A percentile compares a stretch with the other conserved stretches of the same genome.
These are phyloP conservation scores for Sphenopsis melanotis DNA, from an alignment of 2,797 vertebrate genomes.

Conservation along the genomic window DNA sequence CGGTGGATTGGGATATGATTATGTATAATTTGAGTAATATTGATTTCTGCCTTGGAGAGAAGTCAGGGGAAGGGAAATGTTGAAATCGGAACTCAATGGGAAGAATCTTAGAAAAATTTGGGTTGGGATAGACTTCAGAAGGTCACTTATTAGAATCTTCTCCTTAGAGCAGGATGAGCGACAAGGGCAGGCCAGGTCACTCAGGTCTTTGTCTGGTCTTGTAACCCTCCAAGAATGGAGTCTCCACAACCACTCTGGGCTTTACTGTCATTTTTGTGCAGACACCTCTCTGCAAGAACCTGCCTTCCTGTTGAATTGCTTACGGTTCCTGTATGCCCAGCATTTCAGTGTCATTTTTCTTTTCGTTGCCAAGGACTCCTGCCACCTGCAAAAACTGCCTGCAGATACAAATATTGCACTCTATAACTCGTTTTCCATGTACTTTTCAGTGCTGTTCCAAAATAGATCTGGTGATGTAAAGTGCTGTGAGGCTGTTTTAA, in stretches of 20 bases:
- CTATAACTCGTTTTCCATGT: neutral
- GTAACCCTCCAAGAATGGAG: neutral
- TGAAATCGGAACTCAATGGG: neutral
- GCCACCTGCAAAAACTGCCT: neutral
- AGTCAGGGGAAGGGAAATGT: neutral
- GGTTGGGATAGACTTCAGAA: neutral
- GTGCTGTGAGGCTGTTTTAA: neutral
- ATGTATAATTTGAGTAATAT: neutral
- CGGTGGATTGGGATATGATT: neutral
- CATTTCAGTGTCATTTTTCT: neutral
- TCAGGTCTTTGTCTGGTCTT: neutral
- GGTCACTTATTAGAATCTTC: neutral
- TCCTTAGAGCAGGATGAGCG: neutral
- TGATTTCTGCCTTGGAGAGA: neutral
- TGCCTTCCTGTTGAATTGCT: neutral
- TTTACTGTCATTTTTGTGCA: neutral
- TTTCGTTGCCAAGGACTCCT: neutral
- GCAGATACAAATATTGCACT: neutral
- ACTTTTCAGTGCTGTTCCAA: neutral
- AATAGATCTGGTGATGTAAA: neutral
- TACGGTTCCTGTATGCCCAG: neutral
- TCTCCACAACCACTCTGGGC: neutral
- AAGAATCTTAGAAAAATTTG: neutral
- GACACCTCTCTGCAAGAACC: neutral
- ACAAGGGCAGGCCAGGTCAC: neutral